phyloP scores from a whole-genome alignment of 92 coral and sea anemone genomes.

The Heteractis magnifica region DNA sequence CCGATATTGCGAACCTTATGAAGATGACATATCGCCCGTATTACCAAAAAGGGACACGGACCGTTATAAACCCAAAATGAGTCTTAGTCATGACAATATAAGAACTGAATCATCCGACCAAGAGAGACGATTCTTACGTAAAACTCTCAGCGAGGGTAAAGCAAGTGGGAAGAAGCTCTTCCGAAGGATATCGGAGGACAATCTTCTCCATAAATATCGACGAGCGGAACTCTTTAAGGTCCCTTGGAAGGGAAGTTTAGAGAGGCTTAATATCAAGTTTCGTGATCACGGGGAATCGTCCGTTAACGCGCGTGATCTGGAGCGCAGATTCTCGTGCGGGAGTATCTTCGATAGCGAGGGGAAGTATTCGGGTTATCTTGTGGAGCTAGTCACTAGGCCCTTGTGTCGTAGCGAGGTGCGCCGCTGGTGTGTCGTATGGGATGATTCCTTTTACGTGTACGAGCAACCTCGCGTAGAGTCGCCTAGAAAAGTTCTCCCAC shows the following conservation, averaged over 20 bases:
- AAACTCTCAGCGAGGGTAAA: constrained; percentile 80
- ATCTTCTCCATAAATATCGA: constrained; percentile 63
- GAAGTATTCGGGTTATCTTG: constrained; percentile 80
- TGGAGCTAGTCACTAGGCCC: constrained; percentile 65
- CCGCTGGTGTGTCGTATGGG: constrained; percentile 84
- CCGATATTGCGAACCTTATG: constrained; percentile 62
- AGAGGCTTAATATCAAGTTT: constrained; percentile 60
- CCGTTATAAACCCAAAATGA: constrained; percentile 42
- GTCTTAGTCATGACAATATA: constrained; percentile 71
- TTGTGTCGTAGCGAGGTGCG: constrained; percentile 88
- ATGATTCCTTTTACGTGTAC: constrained; percentile 62
- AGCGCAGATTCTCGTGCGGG: constrained; percentile 75
- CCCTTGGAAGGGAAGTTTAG: constrained; percentile 70
- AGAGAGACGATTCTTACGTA: constrained; percentile 43
- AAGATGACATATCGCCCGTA: constrained; percentile 26
- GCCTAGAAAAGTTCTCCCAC: constrained; percentile 52
- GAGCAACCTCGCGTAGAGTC: constrained; percentile 66
- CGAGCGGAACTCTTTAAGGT: constrained; percentile 69
- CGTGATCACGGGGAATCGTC: constrained; percentile 40
- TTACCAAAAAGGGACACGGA: constrained; percentile 15
- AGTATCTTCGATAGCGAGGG: constrained; percentile 88
- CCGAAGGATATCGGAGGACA: constrained; percentile 74
- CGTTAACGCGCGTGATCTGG: constrained; percentile 22
- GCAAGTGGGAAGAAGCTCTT: constrained; percentile 71
- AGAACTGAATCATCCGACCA: constrained; percentile 36